phyloP scores from a whole-genome alignment of 1,140 invertebrate species.

The Macrobrachium nipponense region DNA sequence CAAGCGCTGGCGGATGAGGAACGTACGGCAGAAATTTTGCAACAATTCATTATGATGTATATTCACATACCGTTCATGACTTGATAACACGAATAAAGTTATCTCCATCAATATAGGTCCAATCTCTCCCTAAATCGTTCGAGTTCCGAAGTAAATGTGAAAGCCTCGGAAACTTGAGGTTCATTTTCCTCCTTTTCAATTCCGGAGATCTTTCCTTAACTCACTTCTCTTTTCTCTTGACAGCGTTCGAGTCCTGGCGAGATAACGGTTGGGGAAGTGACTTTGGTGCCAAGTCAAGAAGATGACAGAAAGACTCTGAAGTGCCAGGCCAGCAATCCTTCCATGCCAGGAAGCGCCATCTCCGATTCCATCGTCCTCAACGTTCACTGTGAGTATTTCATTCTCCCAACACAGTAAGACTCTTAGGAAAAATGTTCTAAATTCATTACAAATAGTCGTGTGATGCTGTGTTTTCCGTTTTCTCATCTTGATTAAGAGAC shows the following conservation, averaged over 20 bases:
- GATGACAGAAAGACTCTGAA: slow-evolving; percentile 85
- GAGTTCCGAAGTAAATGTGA: no score
- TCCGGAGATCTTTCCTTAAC: background rate
- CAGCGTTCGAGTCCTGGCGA: slow-evolving; percentile 48
- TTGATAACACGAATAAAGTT: no score
- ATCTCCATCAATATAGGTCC: no score
- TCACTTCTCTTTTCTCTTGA: background rate
- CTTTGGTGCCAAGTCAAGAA: slow-evolving; percentile 80
- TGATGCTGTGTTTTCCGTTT: background rate
- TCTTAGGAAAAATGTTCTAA: background rate
- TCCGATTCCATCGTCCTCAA: slow-evolving; percentile 79
- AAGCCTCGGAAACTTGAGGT: background rate
- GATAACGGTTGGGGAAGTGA: slow-evolving; percentile 82
- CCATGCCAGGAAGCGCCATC: slow-evolving; percentile 75
- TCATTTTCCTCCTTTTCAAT: background rate
- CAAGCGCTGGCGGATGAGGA: no score
- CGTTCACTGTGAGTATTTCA: slow-evolving; percentile 73
- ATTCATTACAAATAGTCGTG: background rate
- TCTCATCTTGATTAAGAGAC: background rate
- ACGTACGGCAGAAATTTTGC: no score
- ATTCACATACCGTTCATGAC: no score
- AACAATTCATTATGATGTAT: no score
- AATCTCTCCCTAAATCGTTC: no score
- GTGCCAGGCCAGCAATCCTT: slow-evolving; percentile 85
- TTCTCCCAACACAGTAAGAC: background rate